Evolutionary conservation across 2,113 vertebrate species (phyloP).

Genomic region (Ivindomyrus marchei): DNA sequence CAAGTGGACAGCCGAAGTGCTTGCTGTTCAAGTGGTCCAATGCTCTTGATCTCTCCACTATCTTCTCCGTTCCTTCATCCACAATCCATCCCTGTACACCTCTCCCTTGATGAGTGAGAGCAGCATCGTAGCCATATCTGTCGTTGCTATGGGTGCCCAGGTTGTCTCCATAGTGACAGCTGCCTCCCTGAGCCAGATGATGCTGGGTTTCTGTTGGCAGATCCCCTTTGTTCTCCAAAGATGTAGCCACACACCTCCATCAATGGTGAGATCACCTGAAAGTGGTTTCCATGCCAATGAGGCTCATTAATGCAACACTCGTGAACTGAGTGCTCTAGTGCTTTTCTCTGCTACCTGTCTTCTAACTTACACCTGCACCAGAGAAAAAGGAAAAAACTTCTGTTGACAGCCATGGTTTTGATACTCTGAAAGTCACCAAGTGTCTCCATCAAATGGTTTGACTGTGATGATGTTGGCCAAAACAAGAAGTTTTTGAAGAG

Average conservation of each 20-base stretch:
- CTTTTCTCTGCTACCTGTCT: background rate
- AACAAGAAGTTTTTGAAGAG: background rate
- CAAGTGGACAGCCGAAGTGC: background rate
- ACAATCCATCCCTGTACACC: background rate
- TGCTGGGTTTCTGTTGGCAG: slow-evolving; percentile 9
- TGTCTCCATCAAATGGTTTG: background rate
- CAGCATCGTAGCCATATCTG: slow-evolving; percentile 20
- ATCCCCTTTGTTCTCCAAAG: slow-evolving; percentile 20
- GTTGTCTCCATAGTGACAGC: slow-evolving; percentile 40
- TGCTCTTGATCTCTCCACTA: slow-evolving; percentile 5
- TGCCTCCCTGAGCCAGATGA: slow-evolving; percentile 13
- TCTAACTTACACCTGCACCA: background rate
- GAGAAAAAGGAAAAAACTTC: background rate
- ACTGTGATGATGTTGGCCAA: background rate
- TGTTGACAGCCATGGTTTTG: background rate
- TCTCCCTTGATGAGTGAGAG: slow-evolving; percentile 11
- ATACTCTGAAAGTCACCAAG: background rate
- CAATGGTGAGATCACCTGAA: background rate
- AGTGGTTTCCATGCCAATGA: slow-evolving; percentile 13
- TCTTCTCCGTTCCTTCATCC: background rate
- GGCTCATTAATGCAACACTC: background rate
- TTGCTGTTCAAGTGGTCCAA: background rate
- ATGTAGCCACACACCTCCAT: background rate
- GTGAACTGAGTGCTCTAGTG: background rate
- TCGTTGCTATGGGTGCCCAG: slow-evolving; percentile 43